Evolutionary conservation across 2,888 invertebrate genomes (phyloP), one percentile per base, ranked within the genome.

Genomic region (Macrosiphum euphorbiae): DNA sequence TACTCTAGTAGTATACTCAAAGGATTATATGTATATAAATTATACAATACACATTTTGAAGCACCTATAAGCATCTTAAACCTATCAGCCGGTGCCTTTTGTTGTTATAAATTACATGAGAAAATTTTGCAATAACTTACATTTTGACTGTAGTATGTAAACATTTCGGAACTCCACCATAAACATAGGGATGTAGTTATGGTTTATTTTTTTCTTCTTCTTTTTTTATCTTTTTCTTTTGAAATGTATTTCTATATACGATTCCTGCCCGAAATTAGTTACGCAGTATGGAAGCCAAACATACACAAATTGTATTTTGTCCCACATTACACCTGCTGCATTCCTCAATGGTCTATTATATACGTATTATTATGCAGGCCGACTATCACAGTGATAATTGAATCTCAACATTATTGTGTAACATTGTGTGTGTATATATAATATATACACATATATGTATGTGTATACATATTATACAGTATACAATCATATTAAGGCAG

Each of bases 241-340:
- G 90, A 93, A 41, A 28, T 61, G 55, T 85, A 89, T 89, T 93
- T 58, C 90, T 90, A 90, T 94, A 87, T 94, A 94, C 52, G 94
- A 86, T 90, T 94, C 67, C 86, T 24, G 90, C 87, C 86, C 41
- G 90, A 94, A 94, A 94, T 94, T 94, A 94, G 94, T 94, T 94
- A 94, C 94, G 94, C 94, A 94, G 94, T 94, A 94, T 94, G 94
- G 94, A 94, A 94, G 94, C 94, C 86, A 90, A 94, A 90, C 90
- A 52, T 86, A 86, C 86, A 90, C 90, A 90, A 90, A 94, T 90
- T 94, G 61, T 87, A 94, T 94, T 94, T 90, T 86, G 94, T 94
- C 94, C 89, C 52, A 90, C 90, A 67, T 90, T 94, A 94, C 94
- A 94, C 94, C 94, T 94, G 94, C 94, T 94, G 85, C 94, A 94